These are phyloP conservation scores for Callinectes sapidus DNA, from an alignment of 2,888 invertebrate species.

Conservation along the genomic window DNA sequence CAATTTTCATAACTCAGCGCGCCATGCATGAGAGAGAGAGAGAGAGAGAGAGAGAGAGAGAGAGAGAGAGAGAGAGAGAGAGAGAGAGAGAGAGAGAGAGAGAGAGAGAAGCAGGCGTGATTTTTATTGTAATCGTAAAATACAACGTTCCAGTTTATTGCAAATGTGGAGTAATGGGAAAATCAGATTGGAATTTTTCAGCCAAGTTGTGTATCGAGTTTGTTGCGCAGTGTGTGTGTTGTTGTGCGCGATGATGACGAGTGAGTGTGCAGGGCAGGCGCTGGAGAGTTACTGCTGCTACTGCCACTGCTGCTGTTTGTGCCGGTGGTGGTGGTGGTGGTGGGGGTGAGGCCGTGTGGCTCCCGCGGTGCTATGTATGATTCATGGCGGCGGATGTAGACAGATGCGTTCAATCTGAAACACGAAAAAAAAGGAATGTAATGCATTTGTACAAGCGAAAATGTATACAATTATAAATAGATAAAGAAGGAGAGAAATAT, in stretches of 20 bases:
- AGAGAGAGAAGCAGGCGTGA: not conserved
- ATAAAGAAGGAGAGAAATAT: too few species aligned
- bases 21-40: not conserved
- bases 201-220: not conserved
- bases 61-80: not conserved
- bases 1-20: not conserved
- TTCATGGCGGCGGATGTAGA: not conserved
- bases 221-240: not conserved
- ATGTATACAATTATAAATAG: too few species aligned
- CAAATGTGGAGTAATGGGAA: not conserved
- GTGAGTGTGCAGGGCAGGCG: not conserved
- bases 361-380: not conserved
- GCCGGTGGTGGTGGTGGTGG: not conserved
- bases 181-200: not conserved
- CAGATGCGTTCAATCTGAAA: too few species aligned
- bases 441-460: too few species aligned
- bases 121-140: not conserved
- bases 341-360: not conserved
- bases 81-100: not conserved
- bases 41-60: not conserved
- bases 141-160: not conserved
- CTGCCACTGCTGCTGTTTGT: not conserved
- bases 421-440: too few species aligned
- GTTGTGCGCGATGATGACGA: not conserved
- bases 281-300: not conserved